Evolutionary conservation across 1,140 invertebrate genomes (phyloP), one percentile per base, ranked within the genome.

Genomic region (Lanistes nyassanus): DNA sequence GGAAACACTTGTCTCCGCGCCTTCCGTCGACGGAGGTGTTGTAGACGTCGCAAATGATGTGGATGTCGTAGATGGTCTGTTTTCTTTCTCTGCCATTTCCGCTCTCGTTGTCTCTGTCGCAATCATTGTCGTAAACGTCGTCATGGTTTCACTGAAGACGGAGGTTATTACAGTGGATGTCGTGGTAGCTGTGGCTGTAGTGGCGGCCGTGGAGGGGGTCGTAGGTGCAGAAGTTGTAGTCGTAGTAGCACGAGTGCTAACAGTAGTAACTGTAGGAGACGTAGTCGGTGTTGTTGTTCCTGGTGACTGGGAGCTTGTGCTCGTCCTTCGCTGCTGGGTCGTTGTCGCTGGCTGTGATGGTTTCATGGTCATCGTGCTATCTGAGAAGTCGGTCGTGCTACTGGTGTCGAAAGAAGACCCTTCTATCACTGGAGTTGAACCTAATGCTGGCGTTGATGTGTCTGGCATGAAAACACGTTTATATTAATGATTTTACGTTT

Each of bases 131-230:
- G 64, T 19, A 26, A 19, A 31, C 7, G 23, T 55, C 29, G 36
- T 31, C 34, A 58, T 31, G 23, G 71, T 58, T 23, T 39, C 62
- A 39, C n/a, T 42, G 13, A 71, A n/a, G 9, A 26, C 51, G 29
- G 76, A 62, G 29, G 51, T 36, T n/a, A 13, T 6, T 29, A 47
- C 3, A 6, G 75, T 64, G 39, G n/a, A 39, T 39, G 26, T 26
- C 62, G 74, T 62, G n/a, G 65, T 62, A 36, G 53, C n/a, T 23
- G 11, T 26, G 29, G 29, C 73, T 53, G 71, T 74, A n/a, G 31
- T 11, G 7, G 39, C 74, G 3, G 65, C 7, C 51, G 29, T 21
- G 37, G 29, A 1, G 6, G 26, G 68, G 0, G 71, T n/a, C 51
- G 37, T 21, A 31, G 36, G 67, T 23, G 64, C 64, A 21, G 62